Percentiles rank a stretch among this genome's conserved stretches.
Conservation (phyloP, 1,140 invertebrate species). For the Dreissena polymorpha region DNA sequence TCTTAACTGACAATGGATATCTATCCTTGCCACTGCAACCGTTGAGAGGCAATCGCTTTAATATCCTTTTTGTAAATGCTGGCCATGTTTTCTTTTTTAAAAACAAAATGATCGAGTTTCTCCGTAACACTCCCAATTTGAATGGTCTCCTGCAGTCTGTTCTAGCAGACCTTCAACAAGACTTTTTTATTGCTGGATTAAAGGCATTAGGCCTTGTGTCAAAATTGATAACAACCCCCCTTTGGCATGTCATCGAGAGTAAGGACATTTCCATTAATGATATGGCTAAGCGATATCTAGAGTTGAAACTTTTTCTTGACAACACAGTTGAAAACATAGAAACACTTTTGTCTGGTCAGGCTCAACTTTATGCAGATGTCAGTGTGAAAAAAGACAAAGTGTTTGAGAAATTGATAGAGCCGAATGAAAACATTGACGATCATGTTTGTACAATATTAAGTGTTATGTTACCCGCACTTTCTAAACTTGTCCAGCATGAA, state of each 20-base stretch:
- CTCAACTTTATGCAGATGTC: slow-evolving; percentile 12
- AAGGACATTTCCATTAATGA: slow-evolving; percentile 37
- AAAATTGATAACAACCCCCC: slow-evolving; percentile 31
- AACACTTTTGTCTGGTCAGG: background rate
- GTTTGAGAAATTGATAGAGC: background rate
- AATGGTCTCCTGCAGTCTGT: slow-evolving; percentile 23
- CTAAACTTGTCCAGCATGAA: slow-evolving; percentile 7
- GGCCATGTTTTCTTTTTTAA: slow-evolving; percentile 26
- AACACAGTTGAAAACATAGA: slow-evolving; percentile 1
- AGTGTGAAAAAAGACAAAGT: slow-evolving; percentile 1
- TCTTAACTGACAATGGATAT: slow-evolving; percentile 18
- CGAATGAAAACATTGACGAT: background rate
- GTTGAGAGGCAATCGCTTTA: slow-evolving; percentile 25
- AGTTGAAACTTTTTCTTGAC: slow-evolving; percentile 3
- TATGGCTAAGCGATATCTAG: slow-evolving; percentile 47
- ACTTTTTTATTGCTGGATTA: slow-evolving; percentile 20
- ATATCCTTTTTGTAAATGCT: slow-evolving; percentile 42
- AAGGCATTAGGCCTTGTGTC: slow-evolving; percentile 16
- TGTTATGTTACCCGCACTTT: slow-evolving; percentile 1
- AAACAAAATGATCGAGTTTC: slow-evolving; percentile 7
- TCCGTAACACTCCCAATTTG: background rate
- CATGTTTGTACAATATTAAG: slow-evolving; percentile 7
- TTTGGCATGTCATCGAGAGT: slow-evolving; percentile 30
- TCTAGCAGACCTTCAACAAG: slow-evolving; percentile 3
- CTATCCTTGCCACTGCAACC: slow-evolving; percentile 12